Conservation (phyloP, 2,888 invertebrate species). For the Trichopria drosophilae region DNA sequence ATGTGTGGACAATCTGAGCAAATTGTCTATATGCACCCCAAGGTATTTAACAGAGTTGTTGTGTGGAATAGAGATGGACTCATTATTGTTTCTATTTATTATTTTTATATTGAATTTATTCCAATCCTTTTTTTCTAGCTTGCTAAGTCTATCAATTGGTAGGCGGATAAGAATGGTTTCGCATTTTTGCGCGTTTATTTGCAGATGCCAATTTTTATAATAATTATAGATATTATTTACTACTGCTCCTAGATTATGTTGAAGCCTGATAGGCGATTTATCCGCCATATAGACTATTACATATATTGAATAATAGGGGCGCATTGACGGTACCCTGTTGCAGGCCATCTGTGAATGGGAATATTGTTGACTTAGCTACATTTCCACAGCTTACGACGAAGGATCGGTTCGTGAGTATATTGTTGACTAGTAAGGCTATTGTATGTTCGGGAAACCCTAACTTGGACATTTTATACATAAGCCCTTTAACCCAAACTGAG, state of each 20-base stretch:
- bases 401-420: slow-evolving; percentile 19
- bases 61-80: slow-evolving; percentile 11
- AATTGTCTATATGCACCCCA: slow-evolving; percentile 27
- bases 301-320: slow-evolving; percentile 30
- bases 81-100: background rate
- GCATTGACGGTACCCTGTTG: slow-evolving; percentile 27
- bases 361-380: background rate
- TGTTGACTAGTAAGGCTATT: slow-evolving; percentile 10
- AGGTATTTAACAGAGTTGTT: slow-evolving; percentile 29
- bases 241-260: slow-evolving; percentile 3
- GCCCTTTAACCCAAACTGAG: slow-evolving; percentile 24
- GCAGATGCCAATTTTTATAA: slow-evolving; percentile 25
- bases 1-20: slow-evolving; percentile 15
- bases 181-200: slow-evolving; percentile 23
- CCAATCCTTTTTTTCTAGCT: background rate
- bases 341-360: slow-evolving; percentile 12
- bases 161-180: slow-evolving; percentile 30
- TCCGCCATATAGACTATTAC: slow-evolving; percentile 7
- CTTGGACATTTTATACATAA: slow-evolving; percentile 24
- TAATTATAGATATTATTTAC: slow-evolving; percentile 16
- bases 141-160: background rate
- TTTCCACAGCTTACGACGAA: slow-evolving; percentile 8
- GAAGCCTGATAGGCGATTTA: background rate
- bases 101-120: background rate
- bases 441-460: slow-evolving; percentile 20